Evolutionary conservation across 2,888 invertebrate species (phyloP), one percentile per base, ranked within the genome.

Genomic region (Steinernema carpocapsae): DNA sequence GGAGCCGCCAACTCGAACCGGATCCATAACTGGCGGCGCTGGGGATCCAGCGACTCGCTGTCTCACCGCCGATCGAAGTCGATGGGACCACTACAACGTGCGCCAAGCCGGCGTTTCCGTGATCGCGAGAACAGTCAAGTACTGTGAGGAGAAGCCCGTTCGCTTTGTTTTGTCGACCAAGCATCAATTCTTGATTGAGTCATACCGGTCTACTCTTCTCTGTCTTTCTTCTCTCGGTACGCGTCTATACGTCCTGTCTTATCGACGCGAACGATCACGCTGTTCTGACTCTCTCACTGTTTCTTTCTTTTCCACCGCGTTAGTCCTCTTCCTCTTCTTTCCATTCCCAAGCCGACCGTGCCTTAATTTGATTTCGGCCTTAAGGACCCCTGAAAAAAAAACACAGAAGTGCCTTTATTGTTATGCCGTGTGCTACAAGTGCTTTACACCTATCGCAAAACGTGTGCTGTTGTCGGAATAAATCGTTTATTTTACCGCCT

Each of bases 61-160:
- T 64, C 64, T 64, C 64, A 64, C 19, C 64, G 64, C 10, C 64
- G 64, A 70, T 80, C 82, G 14, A 80, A 79, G 51, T 79, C 79
- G 26, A 80, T 80, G 82, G 82, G 82, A 12, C 82, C 82, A 10
- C 71, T 82, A 2, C 78, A 80, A 70, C 76, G 82, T 46, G 77
- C 78, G 14, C 74, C 78, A 1, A 76, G 76, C 46, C 29, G 64
- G 17, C 72, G 77, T 0, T 75, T 79, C 26, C 42, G 78, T 64
- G 77, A 79, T 73, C 72, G 82, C 26, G 82, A 82, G 42, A 79
- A 82, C 56, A 82, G 82, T 72, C 82, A 82, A 71, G 75, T 80
- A 26, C 80, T 12, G 37, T 37, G 37, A 48, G 48, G 14, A 48
- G n/a, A n/a, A 48, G 6, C 7, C 17, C 48, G 52, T 12, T 19